Evolutionary conservation across 2,797 vertebrate genomes (phyloP), one percentile per base, ranked within the genome.

Genomic region (Etheostoma perlongum): DNA sequence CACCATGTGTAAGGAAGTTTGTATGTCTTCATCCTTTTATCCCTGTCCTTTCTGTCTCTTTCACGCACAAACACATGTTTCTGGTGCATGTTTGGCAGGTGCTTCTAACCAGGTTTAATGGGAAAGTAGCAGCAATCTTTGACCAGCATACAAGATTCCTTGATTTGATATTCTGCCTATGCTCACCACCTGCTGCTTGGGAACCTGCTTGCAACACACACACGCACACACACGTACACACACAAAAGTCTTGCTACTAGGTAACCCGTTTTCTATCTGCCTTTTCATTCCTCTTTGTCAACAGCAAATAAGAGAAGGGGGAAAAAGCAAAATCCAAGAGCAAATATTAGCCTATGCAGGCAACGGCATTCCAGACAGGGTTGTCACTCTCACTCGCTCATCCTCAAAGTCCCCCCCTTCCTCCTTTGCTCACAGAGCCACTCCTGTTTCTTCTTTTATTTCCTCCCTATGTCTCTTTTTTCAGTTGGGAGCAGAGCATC

Each of bases 361-460:
- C 94, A 96, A 95, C 95, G 81, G 85, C 91, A 95, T 95, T 95
- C 94, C 94, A 92, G 91, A 93, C 85, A 72, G 81, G 81, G 78
- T 78, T 91, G 89, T 95, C 92, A 89, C 93, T 93, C 89, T 91
- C 84, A 73, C 87, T 91, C 84, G 71, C 83, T 92, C 90, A 90
- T 92, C 89, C 82, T 85, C 85, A 74, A 86, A 87, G 76, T 82
- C 85, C 76, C 57, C 44, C 72, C 65, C 66, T 30, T 75, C 49
- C 67, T 54, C 74, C 74, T 66, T 55, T 30, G 10, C 12, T 75
- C 62, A 72, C 53, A 68, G 66, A 15, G 58, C 70, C 66, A 47
- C 69, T 78, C 80, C 83, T 74, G 23, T 78, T 77, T 48, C 76
- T 55, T 67, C 51, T 54, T 83, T 89, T 74, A 81, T 83, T 82